A percentile compares a stretch with the other conserved stretches of the same genome.
These are phyloP conservation scores for Epinephelus fuscoguttatus DNA, from an alignment of 2,113 vertebrate species.

Conservation along the genomic window DNA sequence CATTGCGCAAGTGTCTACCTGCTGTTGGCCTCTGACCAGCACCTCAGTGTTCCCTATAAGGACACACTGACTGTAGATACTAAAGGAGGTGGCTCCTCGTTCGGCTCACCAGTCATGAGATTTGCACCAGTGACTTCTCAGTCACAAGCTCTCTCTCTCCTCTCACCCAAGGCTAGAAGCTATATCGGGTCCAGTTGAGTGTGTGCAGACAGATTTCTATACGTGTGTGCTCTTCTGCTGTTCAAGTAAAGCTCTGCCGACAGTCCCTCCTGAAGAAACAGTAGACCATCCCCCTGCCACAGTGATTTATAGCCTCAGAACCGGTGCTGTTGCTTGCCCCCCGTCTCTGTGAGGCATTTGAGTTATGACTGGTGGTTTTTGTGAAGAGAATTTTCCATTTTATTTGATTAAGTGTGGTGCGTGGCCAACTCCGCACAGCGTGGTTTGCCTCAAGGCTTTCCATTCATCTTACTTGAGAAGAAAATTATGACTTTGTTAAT, in stretches of 20 bases:
- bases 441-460: constrained; percentile 43
- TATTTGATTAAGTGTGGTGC: constrained; percentile 69
- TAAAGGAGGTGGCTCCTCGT: not conserved
- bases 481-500: constrained; percentile 73
- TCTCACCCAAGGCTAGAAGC: not conserved
- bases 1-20: not conserved
- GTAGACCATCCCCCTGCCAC: constrained; percentile 27
- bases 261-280: constrained; percentile 23
- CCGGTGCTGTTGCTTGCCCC: constrained; percentile 12
- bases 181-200: not conserved
- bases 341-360: constrained; percentile 45
- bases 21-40: not conserved
- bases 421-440: constrained; percentile 28
- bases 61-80: not conserved
- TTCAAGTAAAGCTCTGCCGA: constrained; percentile 29
- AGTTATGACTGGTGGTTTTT: constrained; percentile 65
- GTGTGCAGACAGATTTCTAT: not conserved
- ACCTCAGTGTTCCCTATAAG: not conserved
- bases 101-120: constrained; percentile 10
- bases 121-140: not conserved
- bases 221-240: not conserved
- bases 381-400: constrained; percentile 65
- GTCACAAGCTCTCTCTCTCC: not conserved
- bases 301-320: constrained; percentile 61
- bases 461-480: constrained; percentile 65